Base-by-base conservation (phyloP, 2,797 vertebrate species). In the Coilia nasus region DNA sequence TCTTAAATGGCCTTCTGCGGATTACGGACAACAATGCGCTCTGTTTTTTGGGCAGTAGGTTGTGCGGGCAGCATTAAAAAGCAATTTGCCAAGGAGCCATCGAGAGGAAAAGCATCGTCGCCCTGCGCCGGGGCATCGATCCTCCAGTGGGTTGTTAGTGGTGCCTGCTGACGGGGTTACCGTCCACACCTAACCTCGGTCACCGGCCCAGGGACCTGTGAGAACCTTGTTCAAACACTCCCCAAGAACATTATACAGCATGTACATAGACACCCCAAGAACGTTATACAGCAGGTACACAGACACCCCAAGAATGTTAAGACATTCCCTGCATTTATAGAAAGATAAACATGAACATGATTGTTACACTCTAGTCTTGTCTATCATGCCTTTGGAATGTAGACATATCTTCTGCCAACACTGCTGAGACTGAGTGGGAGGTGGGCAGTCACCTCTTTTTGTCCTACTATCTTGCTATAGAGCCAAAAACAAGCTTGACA, bases 11-110 rank as follows among this genome's bases (percentile, higher is more conserved):
- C 95, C 95, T 94, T 91, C 89, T 93, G 93, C 90, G 91, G 95
- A 96, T 97, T 96, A 95, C 89, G 95, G 95, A 96, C 95, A 96
- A 95, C 95, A 96, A 96, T 95, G 95, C 89, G 88, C 94, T 95
- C 96, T 96, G 95, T 96, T 97, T 41, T 41, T 96, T 94, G 91
- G 93, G 93, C 92, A 93, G 93, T 93, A 14, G 60, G 60, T 6
- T 15, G 21, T 10, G 15, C 2, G 23, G 31, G 71, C 31, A 94
- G 95, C 93, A 96, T 95, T 95, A 95, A 96, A 95, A 95, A 96
- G 94, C 94, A 94, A 95, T 96, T 94, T 92, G 92, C 94, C 90
- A 92, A 94, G 94, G 95, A 96, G 91, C 92, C 91, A 92, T 94
- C 83, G 92, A 93, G 90, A 90, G 87, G 89, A 89, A 91, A 90